These are phyloP conservation scores for Drosophila rubida DNA, from an alignment of 2,888 invertebrate species.

Conservation along the genomic window DNA sequence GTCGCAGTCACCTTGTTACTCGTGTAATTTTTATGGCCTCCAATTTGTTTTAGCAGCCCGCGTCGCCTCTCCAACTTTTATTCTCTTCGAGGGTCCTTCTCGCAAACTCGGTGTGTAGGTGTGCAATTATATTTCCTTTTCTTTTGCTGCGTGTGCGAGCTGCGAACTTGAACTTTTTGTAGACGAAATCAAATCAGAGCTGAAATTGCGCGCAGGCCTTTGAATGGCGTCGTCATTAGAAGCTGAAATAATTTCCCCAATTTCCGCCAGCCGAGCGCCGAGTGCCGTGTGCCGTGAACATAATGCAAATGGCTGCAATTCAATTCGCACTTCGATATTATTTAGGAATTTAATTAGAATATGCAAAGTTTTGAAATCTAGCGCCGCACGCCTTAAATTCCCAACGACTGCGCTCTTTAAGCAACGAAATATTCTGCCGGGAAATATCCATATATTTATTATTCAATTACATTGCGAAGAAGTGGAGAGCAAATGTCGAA, in stretches of 20 bases:
- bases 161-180: conserved; percentile 53
- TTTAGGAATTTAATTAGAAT: conserved; percentile 6
- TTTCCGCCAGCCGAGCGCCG: conserved; percentile 6
- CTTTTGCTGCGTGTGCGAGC: conserved; percentile 8
- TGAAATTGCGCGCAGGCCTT: conserved; percentile 23
- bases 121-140: conserved; percentile 52
- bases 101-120: conserved; percentile 24
- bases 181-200: conserved; percentile 52
- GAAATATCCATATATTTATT: conserved; percentile 30
- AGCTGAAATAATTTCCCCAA: conserved; percentile 43
- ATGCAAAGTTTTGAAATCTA: background rate
- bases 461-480: conserved; percentile 42
- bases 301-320: conserved; percentile 15
- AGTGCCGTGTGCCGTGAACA: background rate
- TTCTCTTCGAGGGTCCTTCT: conserved; percentile 24
- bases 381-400: background rate
- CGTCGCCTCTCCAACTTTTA: conserved; percentile 32
- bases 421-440: background rate
- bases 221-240: conserved; percentile 51
- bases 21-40: conserved; percentile 56
- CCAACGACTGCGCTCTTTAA: background rate
- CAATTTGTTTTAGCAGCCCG: conserved; percentile 58
- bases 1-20: conserved; percentile 21
- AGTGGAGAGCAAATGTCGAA: conserved; percentile 26
- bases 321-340: conserved; percentile 1